Evolutionary conservation across 2,888 invertebrate species (phyloP).

Genomic region (Orchesellides sinensis): DNA sequence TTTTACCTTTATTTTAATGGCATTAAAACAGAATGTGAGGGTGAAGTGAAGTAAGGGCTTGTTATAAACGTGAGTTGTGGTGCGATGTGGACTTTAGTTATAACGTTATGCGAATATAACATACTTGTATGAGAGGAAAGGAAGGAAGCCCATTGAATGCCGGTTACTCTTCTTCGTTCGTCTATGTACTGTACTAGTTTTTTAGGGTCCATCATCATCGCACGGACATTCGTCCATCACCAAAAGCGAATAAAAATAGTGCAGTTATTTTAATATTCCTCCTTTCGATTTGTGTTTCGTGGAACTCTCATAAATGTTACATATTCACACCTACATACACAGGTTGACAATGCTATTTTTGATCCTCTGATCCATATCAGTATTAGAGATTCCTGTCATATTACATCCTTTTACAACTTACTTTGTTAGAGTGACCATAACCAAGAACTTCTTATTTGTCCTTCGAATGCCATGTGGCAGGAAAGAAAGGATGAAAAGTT

Average conservation of each 20-base stretch:
- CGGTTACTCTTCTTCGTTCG: conserved; percentile 29
- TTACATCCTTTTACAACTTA: no score
- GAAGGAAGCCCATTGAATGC: conserved; percentile 63
- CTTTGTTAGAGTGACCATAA: no score
- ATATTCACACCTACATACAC: no score
- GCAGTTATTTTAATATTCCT: no score
- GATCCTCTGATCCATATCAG: conserved; percentile 17
- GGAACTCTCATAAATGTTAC: no score
- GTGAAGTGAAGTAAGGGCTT: conserved; percentile 4
- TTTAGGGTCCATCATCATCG: conserved; percentile 20
- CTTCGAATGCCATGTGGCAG: background rate
- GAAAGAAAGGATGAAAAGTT: no score
- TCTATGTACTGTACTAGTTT: background rate
- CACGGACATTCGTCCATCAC: conserved; percentile 3
- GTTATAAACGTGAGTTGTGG: no score
- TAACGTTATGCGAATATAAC: no score
- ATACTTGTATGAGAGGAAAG: conserved; percentile 40
- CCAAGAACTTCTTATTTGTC: background rate
- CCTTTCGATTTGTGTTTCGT: no score
- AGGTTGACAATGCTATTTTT: conserved; percentile 4
- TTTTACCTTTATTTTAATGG: conserved; percentile 49
- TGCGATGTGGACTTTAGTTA: conserved; percentile 34
- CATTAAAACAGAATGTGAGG: conserved; percentile 25
- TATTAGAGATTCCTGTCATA: no score
- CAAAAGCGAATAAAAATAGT: no score